Percentiles rank a stretch among this genome's conserved stretches.
phyloP scores from a whole-genome alignment of 2,797 vertebrate species.

The Botia almorhae region DNA sequence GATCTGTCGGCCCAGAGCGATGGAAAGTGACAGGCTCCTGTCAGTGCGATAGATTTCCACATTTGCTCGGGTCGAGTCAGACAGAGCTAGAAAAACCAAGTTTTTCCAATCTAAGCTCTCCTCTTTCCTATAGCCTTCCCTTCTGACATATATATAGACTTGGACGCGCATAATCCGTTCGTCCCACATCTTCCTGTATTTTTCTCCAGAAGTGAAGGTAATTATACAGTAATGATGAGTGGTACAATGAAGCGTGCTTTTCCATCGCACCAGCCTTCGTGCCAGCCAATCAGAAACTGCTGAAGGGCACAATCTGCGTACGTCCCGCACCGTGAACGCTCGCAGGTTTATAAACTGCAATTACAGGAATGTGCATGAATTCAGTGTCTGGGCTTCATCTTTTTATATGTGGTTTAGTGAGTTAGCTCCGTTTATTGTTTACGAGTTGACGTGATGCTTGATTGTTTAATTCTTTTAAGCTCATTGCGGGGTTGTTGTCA shows the following conservation, averaged over 20 bases:
- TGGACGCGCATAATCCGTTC: slow-evolving; percentile 52
- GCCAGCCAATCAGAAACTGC: slow-evolving; percentile 44
- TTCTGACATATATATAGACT: slow-evolving; percentile 39
- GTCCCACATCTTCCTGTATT: slow-evolving; percentile 44
- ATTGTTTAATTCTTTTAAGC: background rate
- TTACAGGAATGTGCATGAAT: slow-evolving; percentile 11
- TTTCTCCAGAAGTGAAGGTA: slow-evolving; percentile 54
- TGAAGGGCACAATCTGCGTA: slow-evolving; percentile 42
- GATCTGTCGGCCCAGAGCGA: slow-evolving; percentile 61
- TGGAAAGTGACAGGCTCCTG: slow-evolving; percentile 66
- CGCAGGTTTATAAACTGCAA: slow-evolving; percentile 51
- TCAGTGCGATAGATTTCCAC: slow-evolving; percentile 62
- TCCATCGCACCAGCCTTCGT: slow-evolving; percentile 43
- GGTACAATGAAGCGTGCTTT: slow-evolving; percentile 46
- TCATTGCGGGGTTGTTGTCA: background rate
- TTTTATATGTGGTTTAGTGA: background rate
- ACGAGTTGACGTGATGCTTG: background rate
- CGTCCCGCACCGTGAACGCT: slow-evolving; percentile 44
- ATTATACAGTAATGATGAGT: slow-evolving; percentile 62
- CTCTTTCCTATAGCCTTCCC: background rate
- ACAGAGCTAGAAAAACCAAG: slow-evolving; percentile 38
- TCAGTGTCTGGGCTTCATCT: background rate
- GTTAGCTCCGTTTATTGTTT: background rate
- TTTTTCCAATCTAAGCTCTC: background rate
- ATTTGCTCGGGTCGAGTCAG: slow-evolving; percentile 53